These are phyloP conservation scores for Dynastes maya DNA, from an alignment of 2,888 invertebrate species.

Conservation along the genomic window DNA sequence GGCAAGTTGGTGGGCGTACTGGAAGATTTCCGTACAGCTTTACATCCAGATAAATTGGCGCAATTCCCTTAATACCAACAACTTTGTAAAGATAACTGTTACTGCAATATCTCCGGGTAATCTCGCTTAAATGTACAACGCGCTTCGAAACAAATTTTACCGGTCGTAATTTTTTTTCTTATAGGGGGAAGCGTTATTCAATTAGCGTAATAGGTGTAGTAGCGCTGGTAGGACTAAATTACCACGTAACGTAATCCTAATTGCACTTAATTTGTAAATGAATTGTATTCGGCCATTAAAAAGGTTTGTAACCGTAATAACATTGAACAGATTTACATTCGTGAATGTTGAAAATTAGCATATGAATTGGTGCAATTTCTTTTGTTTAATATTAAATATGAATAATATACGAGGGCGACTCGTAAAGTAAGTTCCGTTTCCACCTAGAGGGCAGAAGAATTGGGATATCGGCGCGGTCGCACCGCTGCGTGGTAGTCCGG, in stretches of 20 bases:
- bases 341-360: no score
- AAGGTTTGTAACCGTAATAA: no score
- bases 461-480: no score
- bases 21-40: conserved; percentile 24
- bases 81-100: conserved; percentile 44
- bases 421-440: no score
- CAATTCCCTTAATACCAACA: conserved; percentile 37
- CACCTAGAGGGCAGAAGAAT: no score
- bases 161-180: not conserved
- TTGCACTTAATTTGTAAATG: not conserved
- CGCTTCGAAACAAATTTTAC: conserved; percentile 8
- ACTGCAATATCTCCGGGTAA: conserved; percentile 26
- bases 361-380: no score
- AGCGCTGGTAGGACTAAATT: not conserved
- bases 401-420: no score
- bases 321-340: no score
- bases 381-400: no score
- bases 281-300: no score
- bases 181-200: not conserved
- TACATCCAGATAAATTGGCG: conserved; percentile 39
- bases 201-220: conserved; percentile 1
- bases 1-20: not conserved
- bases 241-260: not conserved
- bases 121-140: conserved; percentile 5
- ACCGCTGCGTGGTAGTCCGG: no score